Percentiles rank a stretch among this genome's conserved stretches.
Evolutionary conservation across 2,888 invertebrate genomes (phyloP).

Genomic region (Anodontia alba): DNA sequence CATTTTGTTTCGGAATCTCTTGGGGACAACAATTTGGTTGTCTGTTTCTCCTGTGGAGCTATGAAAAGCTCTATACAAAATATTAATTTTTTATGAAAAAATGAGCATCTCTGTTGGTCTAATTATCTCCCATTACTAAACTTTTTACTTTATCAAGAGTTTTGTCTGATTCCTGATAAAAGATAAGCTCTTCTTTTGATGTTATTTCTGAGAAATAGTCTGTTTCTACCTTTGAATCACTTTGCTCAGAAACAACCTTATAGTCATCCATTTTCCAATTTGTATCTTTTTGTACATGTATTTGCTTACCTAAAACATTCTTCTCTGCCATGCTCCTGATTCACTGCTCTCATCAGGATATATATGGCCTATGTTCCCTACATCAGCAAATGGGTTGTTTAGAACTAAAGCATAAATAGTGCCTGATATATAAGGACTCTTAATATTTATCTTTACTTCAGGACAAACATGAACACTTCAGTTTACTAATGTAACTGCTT

Average conservation of each 20-base stretch:
- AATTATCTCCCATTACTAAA: not conserved
- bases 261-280: not conserved
- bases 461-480: not conserved
- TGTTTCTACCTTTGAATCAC: not conserved
- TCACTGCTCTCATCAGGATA: not conserved
- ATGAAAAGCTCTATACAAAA: not conserved
- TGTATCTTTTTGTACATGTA: not conserved
- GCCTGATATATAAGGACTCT: conserved; percentile 11
- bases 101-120: not conserved
- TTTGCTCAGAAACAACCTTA: too few species aligned
- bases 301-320: not conserved
- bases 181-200: not conserved
- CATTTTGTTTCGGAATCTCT: not conserved
- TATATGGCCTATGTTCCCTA: conserved; percentile 15
- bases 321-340: not conserved
- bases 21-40: not conserved
- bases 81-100: not conserved
- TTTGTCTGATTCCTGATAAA: not conserved
- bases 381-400: conserved; percentile 21
- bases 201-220: not conserved
- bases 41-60: not conserved
- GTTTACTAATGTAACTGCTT: not conserved
- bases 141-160: conserved; percentile 1
- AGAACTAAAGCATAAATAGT: conserved; percentile 12
- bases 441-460: conserved; percentile 2